Conservation (phyloP, 2,888 invertebrate genomes). For the Megaustenia siamemsis region DNA sequence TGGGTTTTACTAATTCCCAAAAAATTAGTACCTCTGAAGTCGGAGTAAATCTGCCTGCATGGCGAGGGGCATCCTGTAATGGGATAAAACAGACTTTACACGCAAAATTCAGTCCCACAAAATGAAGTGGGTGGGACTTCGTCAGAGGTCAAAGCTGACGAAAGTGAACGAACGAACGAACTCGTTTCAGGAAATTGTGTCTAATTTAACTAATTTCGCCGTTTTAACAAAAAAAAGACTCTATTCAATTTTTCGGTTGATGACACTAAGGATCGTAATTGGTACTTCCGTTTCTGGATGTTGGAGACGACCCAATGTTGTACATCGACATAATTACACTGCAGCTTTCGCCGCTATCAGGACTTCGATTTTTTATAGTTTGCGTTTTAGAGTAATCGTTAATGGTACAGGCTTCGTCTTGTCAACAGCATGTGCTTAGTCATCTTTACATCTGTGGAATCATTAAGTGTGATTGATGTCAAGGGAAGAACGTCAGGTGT, state of each 20-base stretch:
- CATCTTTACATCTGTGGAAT: neutral
- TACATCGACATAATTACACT: neutral
- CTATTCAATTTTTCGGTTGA: neutral
- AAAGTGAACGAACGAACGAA: too few species aligned
- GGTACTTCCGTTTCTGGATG: neutral
- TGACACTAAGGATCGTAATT: neutral
- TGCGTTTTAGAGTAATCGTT: neutral
- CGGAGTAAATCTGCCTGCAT: too few species aligned
- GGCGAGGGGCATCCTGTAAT: too few species aligned
- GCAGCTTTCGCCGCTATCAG: neutral
- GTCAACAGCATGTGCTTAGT: neutral
- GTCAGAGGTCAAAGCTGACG: too few species aligned
- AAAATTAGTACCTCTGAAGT: too few species aligned
- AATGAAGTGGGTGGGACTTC: too few species aligned
- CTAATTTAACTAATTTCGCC: neutral
- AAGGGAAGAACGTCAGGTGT: neutral
- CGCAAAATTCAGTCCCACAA: too few species aligned
- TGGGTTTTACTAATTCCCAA: too few species aligned
- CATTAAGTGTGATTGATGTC: neutral
- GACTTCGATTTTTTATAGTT: neutral
- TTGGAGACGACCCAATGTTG: neutral
- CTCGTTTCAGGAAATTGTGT: neutral
- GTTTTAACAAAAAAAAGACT: neutral
- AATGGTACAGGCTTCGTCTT: neutral
- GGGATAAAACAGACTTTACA: too few species aligned